Conservation (phyloP, 2,113 vertebrate species). For the Nesoenas mayeri region DNA sequence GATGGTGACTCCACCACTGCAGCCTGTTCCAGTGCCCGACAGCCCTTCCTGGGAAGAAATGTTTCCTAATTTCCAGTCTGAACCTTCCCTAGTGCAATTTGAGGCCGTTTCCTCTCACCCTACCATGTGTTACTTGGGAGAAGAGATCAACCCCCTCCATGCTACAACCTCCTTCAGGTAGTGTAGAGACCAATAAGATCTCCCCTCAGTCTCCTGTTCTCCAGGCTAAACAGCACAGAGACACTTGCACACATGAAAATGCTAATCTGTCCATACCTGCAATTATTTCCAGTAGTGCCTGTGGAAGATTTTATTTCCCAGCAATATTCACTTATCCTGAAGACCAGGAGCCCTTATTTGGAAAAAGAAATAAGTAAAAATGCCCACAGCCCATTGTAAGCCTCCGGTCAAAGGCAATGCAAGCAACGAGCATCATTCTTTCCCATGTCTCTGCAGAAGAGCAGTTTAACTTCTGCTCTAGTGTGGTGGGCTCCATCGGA, state of each 20-base stretch:
- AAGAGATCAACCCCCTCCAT: too few relatives aligned
- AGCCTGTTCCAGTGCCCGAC: too few relatives aligned
- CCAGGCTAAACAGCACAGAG: background rate
- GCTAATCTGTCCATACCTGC: background rate
- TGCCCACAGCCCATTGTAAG: background rate
- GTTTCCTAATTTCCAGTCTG: too few relatives aligned
- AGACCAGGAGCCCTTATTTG: background rate
- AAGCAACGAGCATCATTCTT: background rate
- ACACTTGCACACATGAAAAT: background rate
- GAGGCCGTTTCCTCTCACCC: too few relatives aligned
- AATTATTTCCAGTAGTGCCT: background rate
- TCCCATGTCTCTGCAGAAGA: background rate
- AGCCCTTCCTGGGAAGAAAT: too few relatives aligned
- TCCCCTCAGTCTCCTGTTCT: too few relatives aligned
- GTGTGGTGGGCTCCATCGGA: fast-evolving
- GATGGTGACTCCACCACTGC: too few relatives aligned
- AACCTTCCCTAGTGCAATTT: too few relatives aligned
- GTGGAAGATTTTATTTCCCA: background rate
- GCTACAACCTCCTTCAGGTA: too few relatives aligned
- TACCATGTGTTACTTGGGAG: too few relatives aligned
- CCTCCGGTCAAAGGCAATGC: background rate
- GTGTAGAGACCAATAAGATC: too few relatives aligned
- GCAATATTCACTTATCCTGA: background rate
- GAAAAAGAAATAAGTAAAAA: background rate
- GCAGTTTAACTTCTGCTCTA: background rate